These are phyloP conservation scores for Neotragus moschatus DNA, from an alignment of 2,113 vertebrate species.

Conservation along the genomic window DNA sequence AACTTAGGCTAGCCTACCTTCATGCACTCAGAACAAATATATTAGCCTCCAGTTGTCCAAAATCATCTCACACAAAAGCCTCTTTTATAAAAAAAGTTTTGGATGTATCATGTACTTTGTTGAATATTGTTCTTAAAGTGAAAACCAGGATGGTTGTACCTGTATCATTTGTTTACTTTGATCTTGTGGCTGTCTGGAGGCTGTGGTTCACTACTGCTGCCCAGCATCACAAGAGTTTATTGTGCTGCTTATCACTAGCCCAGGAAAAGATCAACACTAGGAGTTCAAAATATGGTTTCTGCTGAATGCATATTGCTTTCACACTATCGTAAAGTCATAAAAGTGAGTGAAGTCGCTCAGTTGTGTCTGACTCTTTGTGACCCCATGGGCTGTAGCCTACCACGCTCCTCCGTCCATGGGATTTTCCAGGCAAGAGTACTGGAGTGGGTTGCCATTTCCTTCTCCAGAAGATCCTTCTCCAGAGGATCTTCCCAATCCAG, in stretches of 20 bases:
- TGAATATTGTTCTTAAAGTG: background rate
- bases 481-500: fast-evolving
- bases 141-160: background rate
- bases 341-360: background rate
- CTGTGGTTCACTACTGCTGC: background rate
- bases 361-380: fast-evolving
- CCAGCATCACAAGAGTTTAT: background rate
- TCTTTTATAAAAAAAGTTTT: background rate
- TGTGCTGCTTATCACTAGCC: background rate
- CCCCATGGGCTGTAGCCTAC: background rate
- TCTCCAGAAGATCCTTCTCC: background rate
- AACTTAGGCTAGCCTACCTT: background rate
- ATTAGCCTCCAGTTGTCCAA: background rate
- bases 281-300: background rate
- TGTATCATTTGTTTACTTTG: background rate
- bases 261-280: background rate
- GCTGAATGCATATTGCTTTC: background rate
- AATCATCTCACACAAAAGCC: background rate
- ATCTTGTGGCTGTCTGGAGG: background rate
- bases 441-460: background rate
- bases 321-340: background rate
- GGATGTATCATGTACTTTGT: background rate
- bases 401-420: fast-evolving
- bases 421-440: background rate
- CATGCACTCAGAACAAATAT: background rate